A percentile compares a stretch with the other conserved stretches of the same genome.
phyloP scores from a whole-genome alignment of 2,888 invertebrate species.

The Unio delphinus region DNA sequence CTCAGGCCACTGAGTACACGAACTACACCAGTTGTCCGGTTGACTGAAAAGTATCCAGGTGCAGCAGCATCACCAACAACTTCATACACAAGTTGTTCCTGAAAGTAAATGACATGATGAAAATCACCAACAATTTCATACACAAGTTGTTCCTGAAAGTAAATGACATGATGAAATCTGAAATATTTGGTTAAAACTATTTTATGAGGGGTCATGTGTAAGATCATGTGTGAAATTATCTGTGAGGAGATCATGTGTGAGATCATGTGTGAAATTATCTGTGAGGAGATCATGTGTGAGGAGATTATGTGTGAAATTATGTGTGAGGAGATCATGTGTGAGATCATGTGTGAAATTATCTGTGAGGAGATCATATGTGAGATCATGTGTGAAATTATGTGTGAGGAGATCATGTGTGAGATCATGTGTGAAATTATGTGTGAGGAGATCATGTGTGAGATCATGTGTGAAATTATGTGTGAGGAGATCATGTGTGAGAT shows the following conservation, averaged over 20 bases:
- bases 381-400: too few relatives aligned
- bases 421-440: neutral
- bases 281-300: too few relatives aligned
- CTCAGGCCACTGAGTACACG: conserved; percentile 38
- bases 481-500: too few relatives aligned
- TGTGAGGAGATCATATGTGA: too few relatives aligned
- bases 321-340: too few relatives aligned
- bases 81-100: conserved; percentile 51
- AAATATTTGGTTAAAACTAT: neutral
- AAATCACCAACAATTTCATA: conserved; percentile 55
- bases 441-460: too few relatives aligned
- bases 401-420: too few relatives aligned
- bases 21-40: conserved; percentile 33
- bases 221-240: neutral
- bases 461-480: too few relatives aligned
- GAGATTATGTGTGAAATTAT: too few relatives aligned
- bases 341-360: too few relatives aligned
- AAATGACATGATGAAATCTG: neutral
- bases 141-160: conserved; percentile 40
- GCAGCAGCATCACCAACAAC: conserved; percentile 56
- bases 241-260: too few relatives aligned
- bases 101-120: conserved; percentile 2
- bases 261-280: too few relatives aligned
- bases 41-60: conserved; percentile 56
- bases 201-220: neutral